Evolutionary conservation across 2,797 vertebrate genomes (phyloP).

Genomic region (Semotilus atromaculatus): DNA sequence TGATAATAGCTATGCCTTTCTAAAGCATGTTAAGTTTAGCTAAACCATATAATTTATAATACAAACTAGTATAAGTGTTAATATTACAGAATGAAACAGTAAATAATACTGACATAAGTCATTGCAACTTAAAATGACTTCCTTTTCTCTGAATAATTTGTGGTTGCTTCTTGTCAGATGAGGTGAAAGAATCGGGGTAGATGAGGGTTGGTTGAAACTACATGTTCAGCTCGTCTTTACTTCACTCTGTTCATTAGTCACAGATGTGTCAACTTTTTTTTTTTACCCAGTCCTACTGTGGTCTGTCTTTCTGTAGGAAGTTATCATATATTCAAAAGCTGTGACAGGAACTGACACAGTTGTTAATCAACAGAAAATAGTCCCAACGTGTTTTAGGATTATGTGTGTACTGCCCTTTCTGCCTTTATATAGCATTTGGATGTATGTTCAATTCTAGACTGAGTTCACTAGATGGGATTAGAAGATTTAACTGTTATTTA

Average conservation of each 20-base stretch:
- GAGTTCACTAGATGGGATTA: constrained; percentile 44
- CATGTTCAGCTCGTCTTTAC: neutral
- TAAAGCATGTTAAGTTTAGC: neutral
- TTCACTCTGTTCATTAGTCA: constrained; percentile 1
- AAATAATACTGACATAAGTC: neutral
- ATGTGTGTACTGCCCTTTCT: neutral
- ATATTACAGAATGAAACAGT: neutral
- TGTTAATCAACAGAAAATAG: neutral
- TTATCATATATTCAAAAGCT: neutral
- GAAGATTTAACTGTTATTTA: constrained; percentile 37
- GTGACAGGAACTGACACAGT: neutral
- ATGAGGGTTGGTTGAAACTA: neutral
- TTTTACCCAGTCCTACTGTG: neutral
- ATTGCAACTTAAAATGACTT: neutral
- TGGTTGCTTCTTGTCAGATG: constrained; percentile 7
- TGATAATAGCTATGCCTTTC: neutral
- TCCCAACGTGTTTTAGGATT: neutral
- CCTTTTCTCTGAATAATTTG: neutral
- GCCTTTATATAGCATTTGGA: constrained; percentile 7
- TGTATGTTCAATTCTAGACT: constrained; percentile 16
- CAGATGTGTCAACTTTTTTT: neutral
- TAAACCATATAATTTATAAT: neutral
- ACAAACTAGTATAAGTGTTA: neutral
- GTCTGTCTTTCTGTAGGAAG: neutral
- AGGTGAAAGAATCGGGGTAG: neutral